Evolutionary conservation across 1,140 invertebrate species (phyloP), one percentile per base, ranked within the genome.

Genomic region (Drosophila mojavensis): DNA sequence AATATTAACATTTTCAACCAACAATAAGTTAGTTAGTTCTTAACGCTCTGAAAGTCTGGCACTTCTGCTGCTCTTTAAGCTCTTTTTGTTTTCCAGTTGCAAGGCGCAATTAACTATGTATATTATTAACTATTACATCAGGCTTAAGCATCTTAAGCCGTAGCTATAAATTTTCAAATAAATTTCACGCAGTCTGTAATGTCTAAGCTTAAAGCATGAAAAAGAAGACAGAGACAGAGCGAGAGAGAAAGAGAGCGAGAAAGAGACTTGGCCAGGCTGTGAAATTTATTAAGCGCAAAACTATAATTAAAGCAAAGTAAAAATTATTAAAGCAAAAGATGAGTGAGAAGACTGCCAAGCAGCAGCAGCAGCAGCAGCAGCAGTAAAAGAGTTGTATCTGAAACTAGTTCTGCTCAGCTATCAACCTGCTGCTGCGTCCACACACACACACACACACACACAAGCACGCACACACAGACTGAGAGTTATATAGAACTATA

Each of bases 281-380:
- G 60, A 81, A 89, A 89, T 89, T 89, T 89, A 89, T 89, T 89
- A 89, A 89, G 85, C 85, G 78, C 85, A 89, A 89, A 89, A 89
- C 84, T 89, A 89, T 89, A 89, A 89, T 89, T 89, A 89, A 89
- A 84, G 75, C 84, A 89, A 89, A 89, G 81, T 89, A 84, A 90
- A 88, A 89, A 89, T 89, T 89, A 89, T 89, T 81, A 89, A 88
- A 69, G 63, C 78, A 86, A 61, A 50, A 75, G 79, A 73, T 71
- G 77, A 76, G 72, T 77, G 63, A 69, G 75, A 59, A 61, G 80
- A 64, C 78, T 74, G 53, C 74, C 69, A 51, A 45, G 66, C 36
- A 45, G 67, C 43, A 64, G 48, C 36, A 56, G 45, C 20, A 56
- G 41, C 36, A 17, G 20, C 15, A 64, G 48, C 36, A 56, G 45